Evolutionary conservation across 2,797 vertebrate genomes (phyloP).

Genomic region (Paramormyrops hopkinsi): DNA sequence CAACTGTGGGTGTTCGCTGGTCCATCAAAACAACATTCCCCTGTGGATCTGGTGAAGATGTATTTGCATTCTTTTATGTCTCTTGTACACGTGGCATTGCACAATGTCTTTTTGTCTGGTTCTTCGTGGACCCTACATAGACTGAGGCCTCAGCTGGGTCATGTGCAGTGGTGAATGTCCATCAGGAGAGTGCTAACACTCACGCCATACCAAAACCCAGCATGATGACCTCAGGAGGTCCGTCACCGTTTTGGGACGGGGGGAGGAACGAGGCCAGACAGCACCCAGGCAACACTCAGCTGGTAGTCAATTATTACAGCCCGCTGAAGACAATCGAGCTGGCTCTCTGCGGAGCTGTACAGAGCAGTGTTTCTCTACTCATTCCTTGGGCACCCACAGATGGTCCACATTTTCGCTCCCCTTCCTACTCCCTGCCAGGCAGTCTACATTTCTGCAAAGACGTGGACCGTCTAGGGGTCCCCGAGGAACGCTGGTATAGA

Average conservation of each 20-base stretch:
- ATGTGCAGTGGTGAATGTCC: background rate
- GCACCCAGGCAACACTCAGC: background rate
- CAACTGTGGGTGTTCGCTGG: background rate
- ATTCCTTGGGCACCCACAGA: background rate
- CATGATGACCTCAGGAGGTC: background rate
- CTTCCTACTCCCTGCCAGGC: background rate
- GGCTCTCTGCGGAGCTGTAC: background rate
- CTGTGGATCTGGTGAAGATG: background rate
- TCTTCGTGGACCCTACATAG: background rate
- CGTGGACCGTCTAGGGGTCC: background rate
- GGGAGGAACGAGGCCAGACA: background rate
- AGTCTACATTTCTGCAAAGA: background rate
- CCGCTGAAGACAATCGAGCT: background rate
- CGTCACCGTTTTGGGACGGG: background rate
- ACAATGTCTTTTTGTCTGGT: background rate
- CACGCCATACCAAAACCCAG: background rate
- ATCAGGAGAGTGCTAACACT: background rate
- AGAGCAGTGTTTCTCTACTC: background rate
- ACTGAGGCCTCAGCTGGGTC: background rate
- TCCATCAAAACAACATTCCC: background rate
- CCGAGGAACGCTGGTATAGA: background rate
- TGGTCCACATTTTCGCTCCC: background rate
- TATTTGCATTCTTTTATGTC: background rate
- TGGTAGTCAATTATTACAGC: background rate
- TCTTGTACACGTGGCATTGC: background rate